These are phyloP conservation scores for Loris lydekkerianus DNA, from an alignment of 2,797 vertebrate genomes.

Conservation along the genomic window DNA sequence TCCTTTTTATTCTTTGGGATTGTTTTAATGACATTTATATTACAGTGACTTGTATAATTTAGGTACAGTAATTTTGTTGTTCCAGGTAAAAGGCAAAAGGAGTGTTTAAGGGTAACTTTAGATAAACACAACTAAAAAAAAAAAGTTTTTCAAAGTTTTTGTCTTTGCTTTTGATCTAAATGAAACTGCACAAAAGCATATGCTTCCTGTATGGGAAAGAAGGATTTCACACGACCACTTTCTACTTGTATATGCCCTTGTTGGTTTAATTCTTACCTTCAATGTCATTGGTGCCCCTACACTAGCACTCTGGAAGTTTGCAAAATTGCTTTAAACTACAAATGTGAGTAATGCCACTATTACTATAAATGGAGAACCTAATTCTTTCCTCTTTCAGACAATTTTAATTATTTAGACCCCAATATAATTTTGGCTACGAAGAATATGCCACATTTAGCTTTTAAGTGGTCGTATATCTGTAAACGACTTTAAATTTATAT, in stretches of 20 bases:
- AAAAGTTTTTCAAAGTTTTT: not conserved
- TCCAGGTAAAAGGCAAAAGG: not conserved
- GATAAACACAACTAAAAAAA: not conserved
- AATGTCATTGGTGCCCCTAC: not conserved
- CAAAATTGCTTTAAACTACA: conserved; percentile 33
- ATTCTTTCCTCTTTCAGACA: not conserved
- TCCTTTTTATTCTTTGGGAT: not conserved
- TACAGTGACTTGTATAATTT: not conserved
- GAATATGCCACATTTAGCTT: not conserved
- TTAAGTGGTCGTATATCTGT: not conserved
- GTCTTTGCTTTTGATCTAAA: conserved; percentile 53
- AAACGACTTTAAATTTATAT: conserved; percentile 18
- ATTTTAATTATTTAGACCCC: conserved; percentile 56
- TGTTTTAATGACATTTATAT: conserved; percentile 14
- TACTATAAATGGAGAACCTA: not conserved
- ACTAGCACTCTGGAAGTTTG: not conserved
- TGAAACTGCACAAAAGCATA: conserved; percentile 48
- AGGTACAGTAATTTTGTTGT: not conserved
- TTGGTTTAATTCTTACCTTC: not conserved
- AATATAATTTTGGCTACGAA: not conserved
- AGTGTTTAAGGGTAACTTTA: not conserved
- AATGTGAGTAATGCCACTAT: not conserved
- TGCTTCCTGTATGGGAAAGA: conserved; percentile 18
- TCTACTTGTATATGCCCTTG: not conserved
- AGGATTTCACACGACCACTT: conserved; percentile 30